Percentiles rank a stretch among this genome's conserved stretches.
Conservation (phyloP, 2,888 invertebrate species). For the Autographa pulchrina region DNA sequence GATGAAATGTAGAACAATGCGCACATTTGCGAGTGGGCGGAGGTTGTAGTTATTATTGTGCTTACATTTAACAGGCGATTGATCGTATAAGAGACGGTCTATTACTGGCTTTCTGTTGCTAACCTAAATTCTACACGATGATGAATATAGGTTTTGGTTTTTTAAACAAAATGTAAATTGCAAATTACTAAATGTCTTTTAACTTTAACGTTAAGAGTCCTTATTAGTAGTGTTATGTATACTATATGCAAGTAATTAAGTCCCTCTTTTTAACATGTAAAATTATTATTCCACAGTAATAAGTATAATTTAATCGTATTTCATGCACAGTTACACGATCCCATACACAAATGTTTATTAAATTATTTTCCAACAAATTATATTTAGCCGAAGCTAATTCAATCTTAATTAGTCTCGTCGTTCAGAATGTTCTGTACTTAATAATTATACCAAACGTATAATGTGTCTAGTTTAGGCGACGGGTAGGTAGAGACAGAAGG, state of each 20-base stretch:
- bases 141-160: no score
- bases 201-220: no score
- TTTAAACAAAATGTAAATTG: no score
- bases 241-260: neutral
- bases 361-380: conserved; percentile 13
- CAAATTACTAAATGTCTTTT: no score
- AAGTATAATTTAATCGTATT: neutral
- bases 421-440: conserved; percentile 31
- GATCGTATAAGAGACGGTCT: no score
- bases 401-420: conserved; percentile 35
- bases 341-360: neutral
- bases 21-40: no score
- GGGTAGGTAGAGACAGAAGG: conserved; percentile 12
- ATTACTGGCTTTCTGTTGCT: no score
- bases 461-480: conserved; percentile 14
- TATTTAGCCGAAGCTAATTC: conserved; percentile 18
- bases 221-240: no score
- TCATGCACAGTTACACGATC: neutral
- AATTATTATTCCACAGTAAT: neutral
- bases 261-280: neutral
- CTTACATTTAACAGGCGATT: no score
- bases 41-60: no score
- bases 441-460: conserved; percentile 44
- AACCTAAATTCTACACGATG: no score
- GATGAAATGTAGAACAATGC: no score